Evolutionary conservation across 2,888 invertebrate genomes (phyloP).

Genomic region (Hydropsyche betteni): DNA sequence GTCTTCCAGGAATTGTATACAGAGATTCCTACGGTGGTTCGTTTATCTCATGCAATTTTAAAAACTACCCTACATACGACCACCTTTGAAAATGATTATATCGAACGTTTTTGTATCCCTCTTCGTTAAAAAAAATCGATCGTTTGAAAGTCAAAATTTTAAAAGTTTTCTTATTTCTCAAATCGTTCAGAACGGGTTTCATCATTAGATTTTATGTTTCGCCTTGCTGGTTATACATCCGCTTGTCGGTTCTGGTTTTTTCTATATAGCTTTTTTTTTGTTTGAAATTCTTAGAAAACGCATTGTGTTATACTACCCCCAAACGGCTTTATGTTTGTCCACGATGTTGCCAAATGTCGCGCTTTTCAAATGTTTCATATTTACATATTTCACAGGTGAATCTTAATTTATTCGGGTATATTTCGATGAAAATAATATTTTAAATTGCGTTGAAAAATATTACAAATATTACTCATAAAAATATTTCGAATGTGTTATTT

Average conservation of each 20-base stretch:
- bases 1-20: conserved; percentile 27
- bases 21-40: conserved; percentile 12
- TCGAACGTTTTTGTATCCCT: neutral
- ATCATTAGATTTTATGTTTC: too few relatives aligned
- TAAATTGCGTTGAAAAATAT: too few relatives aligned
- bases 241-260: neutral
- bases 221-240: conserved; percentile 13
- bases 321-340: conserved; percentile 6
- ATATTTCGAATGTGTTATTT: too few relatives aligned
- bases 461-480: too few relatives aligned
- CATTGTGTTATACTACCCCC: conserved; percentile 18
- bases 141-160: neutral
- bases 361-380: conserved; percentile 7
- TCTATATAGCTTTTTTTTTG: neutral
- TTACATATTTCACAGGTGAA: too few relatives aligned
- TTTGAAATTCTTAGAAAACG: conserved; percentile 20
- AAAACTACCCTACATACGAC: conserved; percentile 13
- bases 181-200: too few relatives aligned
- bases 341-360: conserved; percentile 27
- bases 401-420: too few relatives aligned
- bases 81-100: conserved; percentile 11
- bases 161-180: neutral
- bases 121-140: neutral
- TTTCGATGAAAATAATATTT: too few relatives aligned
- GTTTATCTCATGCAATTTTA: conserved; percentile 36